Base-by-base conservation (phyloP, 2,797 vertebrate species). In the Parauchenoglanis ngamensis region DNA sequence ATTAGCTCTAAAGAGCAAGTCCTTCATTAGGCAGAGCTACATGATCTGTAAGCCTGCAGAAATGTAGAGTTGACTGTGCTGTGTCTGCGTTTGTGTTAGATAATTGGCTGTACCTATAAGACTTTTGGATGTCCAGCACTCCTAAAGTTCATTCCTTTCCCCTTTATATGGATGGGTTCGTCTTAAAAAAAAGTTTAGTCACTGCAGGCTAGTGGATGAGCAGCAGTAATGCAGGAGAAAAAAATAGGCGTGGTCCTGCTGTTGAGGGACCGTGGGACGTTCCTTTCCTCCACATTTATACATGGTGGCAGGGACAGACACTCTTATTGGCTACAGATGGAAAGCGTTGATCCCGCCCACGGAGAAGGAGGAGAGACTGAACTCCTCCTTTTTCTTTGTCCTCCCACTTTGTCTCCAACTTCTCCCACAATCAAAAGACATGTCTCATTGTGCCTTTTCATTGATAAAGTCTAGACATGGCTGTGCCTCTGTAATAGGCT, bases 1-100 rank as follows among this genome's bases (percentile, higher is more conserved):
- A 68, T 85, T 88, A 86, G 79, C 35, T 35, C 67, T 67, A 85
- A 82, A 85, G 87, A 76, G 78, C 87, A 82, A 76, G 79, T 59
- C 59, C 84, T 88, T 88, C 78, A 83, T 86, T 85, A 85, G 56
- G 75, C 87, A 63, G 65, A 15, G 28, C 72, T 88, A n/a, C 54
- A 56, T 85, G 12, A 85, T 75, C 67, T 81, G 87, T 52, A n/a
- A 81, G 57, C 28, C 31, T 75, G 67, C 77, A 61, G 56, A 79
- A 81, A 75, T 82, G 31, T 68, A 54, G 67, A 81, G 49, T 82
- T 83, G 70, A 49, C 78, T 46, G 31, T 86, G 80, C 87, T 88
- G 78, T 75, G 28, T 83, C 68, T 77, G 84, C 70, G 10, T 54
- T 61, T 52, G 63, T 82, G 46, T 46, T 57, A 0, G 46, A 82